Percentiles rank a stretch among this genome's conserved stretches.
These are phyloP conservation scores for Poeciliopsis turneri DNA, from an alignment of 2,797 vertebrate genomes.

Conservation along the genomic window DNA sequence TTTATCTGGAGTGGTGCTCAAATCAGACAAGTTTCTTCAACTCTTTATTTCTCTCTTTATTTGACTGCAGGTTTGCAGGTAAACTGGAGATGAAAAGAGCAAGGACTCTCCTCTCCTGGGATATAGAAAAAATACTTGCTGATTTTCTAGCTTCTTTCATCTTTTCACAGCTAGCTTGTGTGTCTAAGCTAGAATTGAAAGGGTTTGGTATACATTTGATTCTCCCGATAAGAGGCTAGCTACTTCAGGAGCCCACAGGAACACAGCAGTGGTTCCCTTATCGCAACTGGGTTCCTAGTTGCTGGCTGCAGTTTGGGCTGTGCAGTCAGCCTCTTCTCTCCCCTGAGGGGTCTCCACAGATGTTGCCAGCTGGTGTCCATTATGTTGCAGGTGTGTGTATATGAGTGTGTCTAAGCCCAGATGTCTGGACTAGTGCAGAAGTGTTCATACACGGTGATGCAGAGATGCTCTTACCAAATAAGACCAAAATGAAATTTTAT, in stretches of 20 bases:
- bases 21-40: slow-evolving; percentile 7
- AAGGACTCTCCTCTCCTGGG: slow-evolving; percentile 5
- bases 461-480: background rate
- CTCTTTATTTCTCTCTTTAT: slow-evolving; percentile 2
- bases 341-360: slow-evolving; percentile 51
- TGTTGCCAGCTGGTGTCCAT: slow-evolving; percentile 76
- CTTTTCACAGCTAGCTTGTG: too few species aligned
- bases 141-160: too few species aligned
- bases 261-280: slow-evolving; percentile 53
- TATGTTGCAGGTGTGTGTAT: slow-evolving; percentile 34
- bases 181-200: background rate
- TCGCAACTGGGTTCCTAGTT: slow-evolving; percentile 48
- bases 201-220: background rate
- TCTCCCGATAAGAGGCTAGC: slow-evolving; percentile 33
- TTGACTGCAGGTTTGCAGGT: slow-evolving; percentile 11
- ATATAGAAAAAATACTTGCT: slow-evolving; percentile 8
- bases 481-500: background rate
- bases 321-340: slow-evolving; percentile 25
- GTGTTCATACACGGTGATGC: background rate
- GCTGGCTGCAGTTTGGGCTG: slow-evolving; percentile 54
- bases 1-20: slow-evolving; percentile 27
- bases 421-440: slow-evolving; percentile 2
- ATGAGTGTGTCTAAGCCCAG: background rate
- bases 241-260: slow-evolving; percentile 35
- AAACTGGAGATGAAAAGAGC: slow-evolving; percentile 2